These are phyloP conservation scores for Orius insidiosus DNA, from an alignment of 1,140 invertebrate genomes.

Conservation along the genomic window DNA sequence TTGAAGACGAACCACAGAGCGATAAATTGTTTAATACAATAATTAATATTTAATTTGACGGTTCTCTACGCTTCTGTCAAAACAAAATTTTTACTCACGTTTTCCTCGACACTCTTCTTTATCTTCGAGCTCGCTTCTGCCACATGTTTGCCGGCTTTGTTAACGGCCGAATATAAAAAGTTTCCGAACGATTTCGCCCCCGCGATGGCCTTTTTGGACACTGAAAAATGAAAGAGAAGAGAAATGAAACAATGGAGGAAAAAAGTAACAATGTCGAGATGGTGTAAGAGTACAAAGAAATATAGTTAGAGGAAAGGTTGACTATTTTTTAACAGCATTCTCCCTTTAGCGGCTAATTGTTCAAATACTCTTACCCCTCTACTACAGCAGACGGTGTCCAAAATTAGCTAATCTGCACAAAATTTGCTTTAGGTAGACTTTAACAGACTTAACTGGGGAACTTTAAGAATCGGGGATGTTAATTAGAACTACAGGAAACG, in stretches of 20 bases:
- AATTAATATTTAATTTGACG: constrained; percentile 4
- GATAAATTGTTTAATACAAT: too few species aligned
- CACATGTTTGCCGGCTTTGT: constrained; percentile 66
- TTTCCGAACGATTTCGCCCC: constrained; percentile 83
- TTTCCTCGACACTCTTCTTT: constrained; percentile 89
- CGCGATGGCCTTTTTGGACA: constrained; percentile 78
- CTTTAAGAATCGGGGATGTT: too few species aligned
- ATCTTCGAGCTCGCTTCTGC: constrained; percentile 71
- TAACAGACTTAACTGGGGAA: too few species aligned
- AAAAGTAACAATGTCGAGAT: not conserved
- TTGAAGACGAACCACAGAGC: too few species aligned
- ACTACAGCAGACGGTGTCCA: too few species aligned
- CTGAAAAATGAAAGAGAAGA: constrained; percentile 35
- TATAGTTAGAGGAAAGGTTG: too few species aligned
- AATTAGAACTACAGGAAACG: too few species aligned
- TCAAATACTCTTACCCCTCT: too few species aligned
- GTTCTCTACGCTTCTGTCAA: not conserved
- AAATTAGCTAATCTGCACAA: too few species aligned
- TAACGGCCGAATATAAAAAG: constrained; percentile 77
- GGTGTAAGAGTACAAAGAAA: not conserved
- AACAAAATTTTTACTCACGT: constrained; percentile 45
- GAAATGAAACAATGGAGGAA: not conserved
- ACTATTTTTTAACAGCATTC: too few species aligned
- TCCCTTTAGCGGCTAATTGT: too few species aligned
- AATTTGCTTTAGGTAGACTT: too few species aligned